Evolutionary conservation across 2,797 vertebrate species (phyloP), one percentile per base, ranked within the genome.

Genomic region (Pachyuromys duprasi): DNA sequence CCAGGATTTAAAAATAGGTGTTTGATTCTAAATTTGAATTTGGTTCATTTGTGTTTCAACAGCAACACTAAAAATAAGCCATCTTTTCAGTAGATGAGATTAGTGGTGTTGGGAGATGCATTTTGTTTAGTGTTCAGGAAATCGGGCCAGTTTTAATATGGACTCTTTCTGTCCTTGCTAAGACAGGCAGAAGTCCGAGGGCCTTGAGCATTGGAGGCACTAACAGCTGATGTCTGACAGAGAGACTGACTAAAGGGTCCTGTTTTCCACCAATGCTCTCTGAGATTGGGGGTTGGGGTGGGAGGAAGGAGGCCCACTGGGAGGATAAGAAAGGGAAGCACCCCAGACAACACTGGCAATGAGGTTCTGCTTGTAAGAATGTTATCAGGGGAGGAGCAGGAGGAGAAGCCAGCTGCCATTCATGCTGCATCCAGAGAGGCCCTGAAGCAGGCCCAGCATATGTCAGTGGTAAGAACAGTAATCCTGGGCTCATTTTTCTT

Each of bases 31-130:
- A 89, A 55, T 60, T 90, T 60, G 80, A 70, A 72, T 63, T 90
- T 57, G 62, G 31, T 72, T 89, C 26, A 42, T 94, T 79, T 39
- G 60, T 79, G 31, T 80, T 92, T 93, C 53, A 31, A 90, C 89
- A 86, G 33, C 12, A 60, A 36, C 60, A 65, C 36, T 65, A 63
- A 83, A 63, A 60, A 39, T 14, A 0, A 81, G 62, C 28, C 42
- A 22, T 31, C 9, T 57, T 94, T 90, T 86, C 49, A 36, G 26
- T 28, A 87, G 33, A 36, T 82, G 39, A 20, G 14, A 39, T 80
- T 63, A 75, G 13, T 14, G 31, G 65, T 82, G 22, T 45, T 31
- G 4, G 39, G 45, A 84, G 57, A 76, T 22, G 7, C 26, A 39
- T 90, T 93, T 70, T 79, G 4, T 62, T 87, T 33, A 76, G 13